These are phyloP conservation scores for Chymomyza procnemis DNA, from an alignment of 2,888 invertebrate genomes.

Conservation along the genomic window DNA sequence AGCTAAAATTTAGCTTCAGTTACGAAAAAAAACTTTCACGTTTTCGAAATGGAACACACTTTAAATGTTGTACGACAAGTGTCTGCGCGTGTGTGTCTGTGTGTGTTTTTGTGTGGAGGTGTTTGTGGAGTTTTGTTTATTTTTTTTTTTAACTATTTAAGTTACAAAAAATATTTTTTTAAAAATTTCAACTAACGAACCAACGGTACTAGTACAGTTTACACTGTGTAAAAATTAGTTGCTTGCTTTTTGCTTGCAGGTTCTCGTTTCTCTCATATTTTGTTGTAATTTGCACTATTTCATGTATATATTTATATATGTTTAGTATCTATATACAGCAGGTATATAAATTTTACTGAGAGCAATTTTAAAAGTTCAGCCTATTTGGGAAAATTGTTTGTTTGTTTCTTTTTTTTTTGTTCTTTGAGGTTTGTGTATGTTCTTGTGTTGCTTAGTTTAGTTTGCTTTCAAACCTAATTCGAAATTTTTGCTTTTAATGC, in stretches of 20 bases:
- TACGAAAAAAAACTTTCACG: not conserved
- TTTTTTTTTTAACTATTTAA: slow-evolving; percentile 55
- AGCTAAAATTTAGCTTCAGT: not conserved
- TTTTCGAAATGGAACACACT: not conserved
- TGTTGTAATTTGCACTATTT: slow-evolving; percentile 61
- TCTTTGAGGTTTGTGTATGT: not conserved
- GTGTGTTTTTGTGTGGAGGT: not conserved
- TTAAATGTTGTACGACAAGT: not conserved
- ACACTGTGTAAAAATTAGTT: slow-evolving; percentile 51
- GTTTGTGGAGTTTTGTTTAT: slow-evolving; percentile 29
- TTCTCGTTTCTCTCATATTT: slow-evolving; percentile 15
- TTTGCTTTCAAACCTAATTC: slow-evolving; percentile 33
- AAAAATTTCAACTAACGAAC: slow-evolving; percentile 67
- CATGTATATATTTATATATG: not conserved
- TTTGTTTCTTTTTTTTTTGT: no score
- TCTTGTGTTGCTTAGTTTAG: slow-evolving; percentile 8
- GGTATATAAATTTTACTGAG: slow-evolving; percentile 24
- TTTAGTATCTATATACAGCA: no score
- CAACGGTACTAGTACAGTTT: slow-evolving; percentile 69
- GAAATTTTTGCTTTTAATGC: slow-evolving; percentile 20
- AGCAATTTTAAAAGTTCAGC: slow-evolving; percentile 28
- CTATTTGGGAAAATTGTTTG: slow-evolving; percentile 8
- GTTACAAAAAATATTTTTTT: slow-evolving; percentile 62
- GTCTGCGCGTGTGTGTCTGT: no score
- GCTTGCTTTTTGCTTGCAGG: slow-evolving; percentile 47